Evolutionary conservation across 2,113 vertebrate species (phyloP), one percentile per base, ranked within the genome.

Genomic region (Onychorhynchus coronatus): DNA sequence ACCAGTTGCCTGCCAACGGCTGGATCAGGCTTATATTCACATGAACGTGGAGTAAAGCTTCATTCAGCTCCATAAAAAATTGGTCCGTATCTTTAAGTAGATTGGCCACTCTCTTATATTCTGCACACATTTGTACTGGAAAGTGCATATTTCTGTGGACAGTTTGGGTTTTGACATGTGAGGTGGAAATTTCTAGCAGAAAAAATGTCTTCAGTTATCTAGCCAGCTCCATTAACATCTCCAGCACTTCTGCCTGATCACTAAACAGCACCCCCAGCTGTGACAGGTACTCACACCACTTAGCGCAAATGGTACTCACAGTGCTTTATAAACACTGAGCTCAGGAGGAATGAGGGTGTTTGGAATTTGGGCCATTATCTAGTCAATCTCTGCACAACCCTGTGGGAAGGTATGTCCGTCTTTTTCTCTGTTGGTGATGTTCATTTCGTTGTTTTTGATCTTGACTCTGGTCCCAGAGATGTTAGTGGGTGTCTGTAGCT

Each of bases 361-460:
- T 42, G 49, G 31, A 68, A 82, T 50, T 47, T 50, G 30, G n/a
- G 16, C 44, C 35, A 20, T 85, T 59, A 30, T 35, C 66, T 68
- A 44, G 55, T 46, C 71, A 55, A 71, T 41, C 67, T 79, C 44
- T 86, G 41, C 17, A n/a, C n/a, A 50, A 49, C 12, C 10, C 47
- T 55, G 46, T 44, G 16, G 33, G 61, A 74, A 71, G 19, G 14
- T 35, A 25, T 1, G 0, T 41, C 44, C 8, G 1, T 3, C n/a
- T 81, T 66, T 65, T 25, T 44, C 75, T 74, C 14, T 50, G 11
- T 13, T 61, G 18, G 13, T 50, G 46, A 37, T 23, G 14, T 47
- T 92, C 5, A 42, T 42, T 68, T 82, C 47, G 25, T n/a, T 27
- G 20, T 73, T 72, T 52, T 37, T 42, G 61, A 74, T 6, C 12